These are phyloP conservation scores for Protobothrops mucrosquamatus DNA, from an alignment of 2,113 vertebrate species.

Conservation along the genomic window DNA sequence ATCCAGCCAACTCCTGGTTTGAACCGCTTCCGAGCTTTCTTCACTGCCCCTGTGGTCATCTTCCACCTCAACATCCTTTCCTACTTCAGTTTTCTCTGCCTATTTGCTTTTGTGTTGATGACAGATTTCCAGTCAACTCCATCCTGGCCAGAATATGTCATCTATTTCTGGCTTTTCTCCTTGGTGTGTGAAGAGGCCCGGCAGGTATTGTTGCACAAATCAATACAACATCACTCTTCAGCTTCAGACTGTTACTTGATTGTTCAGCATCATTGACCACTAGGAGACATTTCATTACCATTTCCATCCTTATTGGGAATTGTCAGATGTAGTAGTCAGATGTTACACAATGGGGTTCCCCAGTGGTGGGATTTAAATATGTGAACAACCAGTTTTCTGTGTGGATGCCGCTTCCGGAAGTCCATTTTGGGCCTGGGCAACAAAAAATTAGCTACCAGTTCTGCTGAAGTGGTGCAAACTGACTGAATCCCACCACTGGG, in stretches of 20 bases:
- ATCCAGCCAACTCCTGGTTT: conserved; percentile 58
- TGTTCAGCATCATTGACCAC: neutral
- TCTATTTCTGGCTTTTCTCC: conserved; percentile 90
- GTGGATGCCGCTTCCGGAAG: too few relatives aligned
- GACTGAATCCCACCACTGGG: neutral
- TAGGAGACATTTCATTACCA: neutral
- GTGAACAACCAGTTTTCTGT: too few relatives aligned
- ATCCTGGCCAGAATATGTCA: conserved; percentile 76
- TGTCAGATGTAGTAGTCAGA: neutral
- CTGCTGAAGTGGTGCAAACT: too few relatives aligned
- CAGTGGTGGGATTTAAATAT: too few relatives aligned
- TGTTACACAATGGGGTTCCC: neutral
- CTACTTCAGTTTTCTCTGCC: conserved; percentile 90
- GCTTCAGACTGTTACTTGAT: neutral
- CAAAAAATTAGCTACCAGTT: too few relatives aligned
- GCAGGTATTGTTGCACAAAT: conserved; percentile 74
- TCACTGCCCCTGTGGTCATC: conserved; percentile 80
- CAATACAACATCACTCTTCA: too few relatives aligned
- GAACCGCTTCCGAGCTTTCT: conserved; percentile 72
- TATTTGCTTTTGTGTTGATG: conserved; percentile 90
- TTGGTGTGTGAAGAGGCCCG: conserved; percentile 89
- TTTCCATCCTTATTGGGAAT: neutral
- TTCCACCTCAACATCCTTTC: conserved; percentile 90
- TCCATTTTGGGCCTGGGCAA: too few relatives aligned
- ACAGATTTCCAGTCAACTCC: conserved; percentile 87